Conservation (phyloP, 2,113 vertebrate species). For the Eidolon helvum region DNA sequence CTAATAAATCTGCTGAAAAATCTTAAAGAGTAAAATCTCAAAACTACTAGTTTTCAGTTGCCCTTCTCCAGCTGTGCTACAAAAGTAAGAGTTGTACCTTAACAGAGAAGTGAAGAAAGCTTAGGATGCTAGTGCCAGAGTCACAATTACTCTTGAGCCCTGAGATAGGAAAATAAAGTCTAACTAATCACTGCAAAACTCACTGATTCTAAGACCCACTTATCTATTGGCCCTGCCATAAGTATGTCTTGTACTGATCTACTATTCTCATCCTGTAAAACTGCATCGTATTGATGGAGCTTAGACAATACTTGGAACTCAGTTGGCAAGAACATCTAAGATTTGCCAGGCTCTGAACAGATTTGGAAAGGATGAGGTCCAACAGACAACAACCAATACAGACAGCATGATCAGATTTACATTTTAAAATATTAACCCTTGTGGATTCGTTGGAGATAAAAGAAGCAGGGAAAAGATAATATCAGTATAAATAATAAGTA, state of each 20-base stretch:
- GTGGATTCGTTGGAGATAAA: not conserved
- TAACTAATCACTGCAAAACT: not conserved
- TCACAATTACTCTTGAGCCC: not conserved
- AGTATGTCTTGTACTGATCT: not conserved
- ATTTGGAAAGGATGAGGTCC: not conserved
- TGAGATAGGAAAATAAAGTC: not conserved
- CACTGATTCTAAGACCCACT: accelerated
- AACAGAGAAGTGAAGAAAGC: not conserved
- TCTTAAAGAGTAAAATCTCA: not conserved
- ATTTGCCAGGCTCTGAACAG: not conserved
- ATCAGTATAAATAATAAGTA: not conserved
- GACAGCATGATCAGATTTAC: not conserved
- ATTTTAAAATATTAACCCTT: not conserved
- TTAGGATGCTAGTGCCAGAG: not conserved
- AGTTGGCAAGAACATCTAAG: not conserved
- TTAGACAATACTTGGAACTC: not conserved
- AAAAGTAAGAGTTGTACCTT: not conserved
- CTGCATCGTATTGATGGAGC: not conserved
- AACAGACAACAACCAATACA: not conserved
- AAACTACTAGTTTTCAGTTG: not conserved
- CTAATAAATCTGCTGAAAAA: not conserved
- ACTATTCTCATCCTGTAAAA: not conserved
- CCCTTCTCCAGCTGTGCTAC: not conserved
- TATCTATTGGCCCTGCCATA: not conserved
- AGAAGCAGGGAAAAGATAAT: not conserved